Evolutionary conservation across 23 tunicate genomes (phyloP), one percentile per base, ranked within the genome.

Genomic region (Botrylloides violaceus): DNA sequence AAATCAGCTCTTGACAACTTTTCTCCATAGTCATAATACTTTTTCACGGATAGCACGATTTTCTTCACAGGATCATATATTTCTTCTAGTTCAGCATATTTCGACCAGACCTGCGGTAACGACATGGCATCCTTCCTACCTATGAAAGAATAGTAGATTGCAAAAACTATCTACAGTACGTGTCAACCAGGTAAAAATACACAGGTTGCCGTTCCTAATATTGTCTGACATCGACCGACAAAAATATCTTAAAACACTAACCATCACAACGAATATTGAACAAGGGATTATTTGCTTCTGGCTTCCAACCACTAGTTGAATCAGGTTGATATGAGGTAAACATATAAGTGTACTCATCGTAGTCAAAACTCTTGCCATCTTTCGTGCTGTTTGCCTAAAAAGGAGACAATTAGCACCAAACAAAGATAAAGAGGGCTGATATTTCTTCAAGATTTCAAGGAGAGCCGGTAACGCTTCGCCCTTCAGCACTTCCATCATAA

Each of bases 291-390:
- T 15, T 43, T 15, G 53, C 9, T 9, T 15, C 53, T 43, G 53
- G 53, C 12, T 60, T 25, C 65, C 1, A 1, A 20, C 30, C 65
- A 1, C 22, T 15, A 31, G 19, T 65, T 12, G 26, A 9, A 32
- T 65, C 43, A 32, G n/a, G 34, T 19, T 28, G 58, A 37, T 68
- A 43, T 3, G 70, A 63, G 4, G 70, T 63, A 25, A 68, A 68
- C 22, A 56, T 32, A 43, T 36, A 68, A 19, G 32, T 43, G 37
- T 68, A 68, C 26, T 43, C 37, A 19, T 43, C 58, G 22, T 31
- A 9, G 25, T 68, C 28, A 37, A 68, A 68, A 18, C 43, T 65
- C 22, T 21, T 65, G 0, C 74, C 74, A 43, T 68, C 58, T 9
- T 1, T 26, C 7, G 74, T 68, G 6, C 58, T 24, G 37, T 68